Percentiles rank a stretch among this genome's conserved stretches.
These are phyloP conservation scores for Drosophila teissieri DNA, from an alignment of 1,140 invertebrate genomes.

Conservation along the genomic window DNA sequence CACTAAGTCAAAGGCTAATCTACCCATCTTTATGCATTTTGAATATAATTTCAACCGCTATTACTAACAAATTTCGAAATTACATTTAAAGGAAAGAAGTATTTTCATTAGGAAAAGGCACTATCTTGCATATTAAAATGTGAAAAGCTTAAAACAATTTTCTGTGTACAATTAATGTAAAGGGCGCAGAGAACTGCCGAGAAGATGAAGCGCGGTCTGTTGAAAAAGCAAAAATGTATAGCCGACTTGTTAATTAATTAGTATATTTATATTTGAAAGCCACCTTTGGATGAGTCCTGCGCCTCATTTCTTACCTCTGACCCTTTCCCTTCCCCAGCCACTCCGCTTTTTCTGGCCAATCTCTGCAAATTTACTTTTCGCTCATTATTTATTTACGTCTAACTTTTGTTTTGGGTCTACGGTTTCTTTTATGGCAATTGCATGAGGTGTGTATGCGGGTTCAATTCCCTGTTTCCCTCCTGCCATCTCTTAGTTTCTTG, in stretches of 20 bases:
- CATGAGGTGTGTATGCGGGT: slow-evolving; percentile 37
- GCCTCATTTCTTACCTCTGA: background rate
- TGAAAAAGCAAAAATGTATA: slow-evolving; percentile 45
- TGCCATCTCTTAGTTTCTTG: background rate
- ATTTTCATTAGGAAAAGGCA: too few relatives aligned
- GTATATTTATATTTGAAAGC: slow-evolving; percentile 34
- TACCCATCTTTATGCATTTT: too few relatives aligned
- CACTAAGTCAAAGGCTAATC: too few relatives aligned
- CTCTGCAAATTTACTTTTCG: slow-evolving; percentile 55
- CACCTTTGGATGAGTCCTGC: slow-evolving; percentile 30
- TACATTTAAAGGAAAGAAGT: too few relatives aligned
- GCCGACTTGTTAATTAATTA: slow-evolving; percentile 68
- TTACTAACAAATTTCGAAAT: too few relatives aligned
- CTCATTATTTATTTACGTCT: slow-evolving; percentile 68
- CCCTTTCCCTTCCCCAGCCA: slow-evolving; percentile 2
- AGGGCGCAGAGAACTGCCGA: slow-evolving; percentile 13
- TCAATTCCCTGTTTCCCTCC: slow-evolving; percentile 1
- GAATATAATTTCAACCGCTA: too few relatives aligned
- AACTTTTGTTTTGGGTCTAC: slow-evolving; percentile 50
- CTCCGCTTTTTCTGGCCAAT: slow-evolving; percentile 15
- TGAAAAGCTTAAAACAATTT: background rate
- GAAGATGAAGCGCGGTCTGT: slow-evolving; percentile 22
- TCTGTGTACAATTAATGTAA: slow-evolving; percentile 16
- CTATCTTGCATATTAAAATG: too few relatives aligned
- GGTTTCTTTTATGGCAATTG: slow-evolving; percentile 54